Base-by-base conservation (phyloP, 2,888 invertebrate genomes). In the Unio delphinus region DNA sequence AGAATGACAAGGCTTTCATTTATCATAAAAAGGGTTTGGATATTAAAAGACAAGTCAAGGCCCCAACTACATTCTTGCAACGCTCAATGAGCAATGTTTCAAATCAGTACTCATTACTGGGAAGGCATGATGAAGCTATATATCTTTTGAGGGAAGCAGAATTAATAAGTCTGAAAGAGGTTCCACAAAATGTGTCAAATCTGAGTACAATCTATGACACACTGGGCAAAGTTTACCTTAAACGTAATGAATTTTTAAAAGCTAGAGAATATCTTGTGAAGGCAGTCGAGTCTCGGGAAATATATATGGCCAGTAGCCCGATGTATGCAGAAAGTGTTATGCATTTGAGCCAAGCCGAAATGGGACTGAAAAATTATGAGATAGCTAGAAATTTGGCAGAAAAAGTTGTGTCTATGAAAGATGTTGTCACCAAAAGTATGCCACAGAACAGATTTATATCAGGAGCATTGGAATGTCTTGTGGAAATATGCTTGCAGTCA, bases 81-180 rank as follows among this genome's bases (percentile, higher is more conserved):
- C 71, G 70, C 54, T 83, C 83, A 5, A 59, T 76, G 54, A 78
- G 67, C 18, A 83, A 81, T 61, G 73, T 80, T 15, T 81, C 80
- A 15, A 58, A 58, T 15, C 55, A 62, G 23, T 73, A 69, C 45
- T 67, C 64, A 6, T 23, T 59, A 8, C 57, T 69, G 3, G 61
- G 61, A 34, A 65, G 73, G 8, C 73, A 61, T 28, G 65, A 67
- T 4, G 70, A 76, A 67, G 77, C 80, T 3, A 65, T 73, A 26
- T 55, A 59, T 1, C 57, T 73, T 3, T 34, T 79, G 17, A 67
- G 74, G 34, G 80, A 78, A 57, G 73, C 75, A 17, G 66, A 66
- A 30, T 55, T 67, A 18, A 57, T 78, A 0, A 55, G 68, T 20
- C 64, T 61, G 26, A 64, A 71, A n/a, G 63, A 70, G 26, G 55